These are phyloP conservation scores for Cydia fagiglandana DNA, from an alignment of 1,140 invertebrate genomes.

Conservation along the genomic window DNA sequence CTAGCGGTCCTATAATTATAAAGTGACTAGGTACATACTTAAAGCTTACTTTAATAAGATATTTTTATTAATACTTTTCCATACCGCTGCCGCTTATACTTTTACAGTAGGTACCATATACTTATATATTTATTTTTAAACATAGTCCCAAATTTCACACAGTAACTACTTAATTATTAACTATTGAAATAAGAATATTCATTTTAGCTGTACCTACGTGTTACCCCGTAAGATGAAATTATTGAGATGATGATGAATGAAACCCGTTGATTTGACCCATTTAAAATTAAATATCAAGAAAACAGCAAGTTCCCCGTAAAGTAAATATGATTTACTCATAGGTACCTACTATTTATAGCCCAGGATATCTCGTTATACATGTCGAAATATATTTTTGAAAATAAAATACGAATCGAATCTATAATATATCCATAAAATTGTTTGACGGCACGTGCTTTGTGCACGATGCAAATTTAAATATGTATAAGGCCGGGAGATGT, in stretches of 20 bases:
- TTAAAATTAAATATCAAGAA: too few relatives aligned
- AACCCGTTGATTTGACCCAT: too few relatives aligned
- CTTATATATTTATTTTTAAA: not conserved
- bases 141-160: not conserved
- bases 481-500: constrained; percentile 6
- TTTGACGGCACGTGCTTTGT: constrained; percentile 13
- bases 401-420: not conserved
- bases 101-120: too few relatives aligned
- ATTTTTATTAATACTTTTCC: not conserved
- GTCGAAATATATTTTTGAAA: not conserved
- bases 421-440: constrained; percentile 9
- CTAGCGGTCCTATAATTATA: not conserved
- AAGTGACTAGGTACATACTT: not conserved
- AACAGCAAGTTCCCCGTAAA: too few relatives aligned
- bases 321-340: not conserved
- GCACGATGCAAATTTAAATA: constrained; percentile 4
- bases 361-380: not conserved
- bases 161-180: not conserved
- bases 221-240: not conserved
- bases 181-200: too few relatives aligned
- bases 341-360: too few relatives aligned
- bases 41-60: not conserved
- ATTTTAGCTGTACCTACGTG: not conserved
- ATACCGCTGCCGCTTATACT: not conserved
- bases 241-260: too few relatives aligned